Base-by-base conservation (phyloP, 2,113 vertebrate species). In the Oostethus manadensis region DNA sequence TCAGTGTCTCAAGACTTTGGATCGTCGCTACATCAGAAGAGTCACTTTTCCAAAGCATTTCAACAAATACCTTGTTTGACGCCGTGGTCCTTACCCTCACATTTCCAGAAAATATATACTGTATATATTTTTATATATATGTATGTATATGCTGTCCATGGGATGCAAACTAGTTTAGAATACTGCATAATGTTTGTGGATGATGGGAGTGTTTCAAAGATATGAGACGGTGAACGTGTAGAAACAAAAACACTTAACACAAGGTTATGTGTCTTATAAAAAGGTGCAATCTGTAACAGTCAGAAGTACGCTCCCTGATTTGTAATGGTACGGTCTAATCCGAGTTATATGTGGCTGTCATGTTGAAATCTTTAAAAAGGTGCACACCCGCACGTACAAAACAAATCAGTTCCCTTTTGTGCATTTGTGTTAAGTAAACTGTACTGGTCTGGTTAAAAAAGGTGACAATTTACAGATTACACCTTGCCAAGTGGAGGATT, bases 221-320 rank as follows among this genome's bases (percentile, higher is more conserved):
- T 33, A 33, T n/a, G 71, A 44, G 59, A 68, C 46, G 0, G 2
- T 56, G 44, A 66, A 48, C 17, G 68, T 71, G 43, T 53, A 68
- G 46, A 78, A 81, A 82, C n/a, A n/a, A 82, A 80, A 78, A 80
- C 64, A 74, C 23, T 68, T 76, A 58, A 74, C 68, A 75, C 62
- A 74, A 70, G 73, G 71, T 50, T 65, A 62, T 42, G 71, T 77
- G 75, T 81, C 63, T 81, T 65, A 70, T 61, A 79, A 74, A 81
- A 82, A 84, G 83, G 78, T 85, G 83, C 80, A 84, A 88, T 85
- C 80, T 86, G 81, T 86, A 88, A 86, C 79, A 83, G 86, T 86
- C 84, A 78, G 74, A 86, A 83, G 83, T 87, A 76, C 68, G 83
- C 44, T 81, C 73, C 81, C 83, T 83, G 80, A 77, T 80, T 65